A percentile compares a stretch with the other conserved stretches of the same genome.
Evolutionary conservation across 35 echinoderm and acorn worm species (phyloP).

Genomic region (Chiridota heheva): DNA sequence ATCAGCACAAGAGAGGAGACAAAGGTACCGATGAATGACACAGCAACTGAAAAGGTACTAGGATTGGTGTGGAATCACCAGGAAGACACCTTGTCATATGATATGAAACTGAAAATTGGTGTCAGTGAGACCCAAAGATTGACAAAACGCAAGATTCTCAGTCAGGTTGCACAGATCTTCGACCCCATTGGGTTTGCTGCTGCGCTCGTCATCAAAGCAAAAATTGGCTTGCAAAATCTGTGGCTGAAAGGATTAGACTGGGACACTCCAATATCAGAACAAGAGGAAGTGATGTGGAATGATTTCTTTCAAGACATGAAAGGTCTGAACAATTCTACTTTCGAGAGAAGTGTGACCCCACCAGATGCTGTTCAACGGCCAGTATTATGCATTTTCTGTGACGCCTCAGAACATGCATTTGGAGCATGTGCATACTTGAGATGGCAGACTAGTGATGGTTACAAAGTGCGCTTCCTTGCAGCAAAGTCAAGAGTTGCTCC

Average conservation of each 20-base stretch:
- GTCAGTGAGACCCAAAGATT: background rate
- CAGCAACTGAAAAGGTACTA: constrained; percentile 13
- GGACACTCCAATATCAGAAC: constrained; percentile 27
- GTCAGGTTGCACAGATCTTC: constrained; percentile 34
- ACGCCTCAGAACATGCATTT: constrained; percentile 67
- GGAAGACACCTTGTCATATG: background rate
- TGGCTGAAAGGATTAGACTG: constrained; percentile 18
- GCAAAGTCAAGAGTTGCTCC: constrained; percentile 69
- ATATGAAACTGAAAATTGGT: background rate
- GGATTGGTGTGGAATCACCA: constrained; percentile 9
- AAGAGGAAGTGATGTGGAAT: constrained; percentile 13
- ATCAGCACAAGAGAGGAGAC: background rate
- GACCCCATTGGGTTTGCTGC: constrained; percentile 35
- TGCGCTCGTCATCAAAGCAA: constrained; percentile 7
- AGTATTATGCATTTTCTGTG: constrained; percentile 56
- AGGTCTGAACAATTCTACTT: constrained; percentile 18
- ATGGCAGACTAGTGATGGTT: constrained; percentile 18
- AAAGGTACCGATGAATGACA: background rate
- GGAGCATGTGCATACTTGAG: constrained; percentile 42
- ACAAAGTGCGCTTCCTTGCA: constrained; percentile 34
- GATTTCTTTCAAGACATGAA: constrained; percentile 63
- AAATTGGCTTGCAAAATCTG: constrained; percentile 17
- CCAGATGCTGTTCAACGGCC: background rate
- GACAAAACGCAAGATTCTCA: constrained; percentile 23
- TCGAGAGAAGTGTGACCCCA: constrained; percentile 52